A percentile compares a stretch with the other conserved stretches of the same genome.
These are phyloP conservation scores for Hucho hucho DNA, from an alignment of 2,113 vertebrate genomes.

Conservation along the genomic window DNA sequence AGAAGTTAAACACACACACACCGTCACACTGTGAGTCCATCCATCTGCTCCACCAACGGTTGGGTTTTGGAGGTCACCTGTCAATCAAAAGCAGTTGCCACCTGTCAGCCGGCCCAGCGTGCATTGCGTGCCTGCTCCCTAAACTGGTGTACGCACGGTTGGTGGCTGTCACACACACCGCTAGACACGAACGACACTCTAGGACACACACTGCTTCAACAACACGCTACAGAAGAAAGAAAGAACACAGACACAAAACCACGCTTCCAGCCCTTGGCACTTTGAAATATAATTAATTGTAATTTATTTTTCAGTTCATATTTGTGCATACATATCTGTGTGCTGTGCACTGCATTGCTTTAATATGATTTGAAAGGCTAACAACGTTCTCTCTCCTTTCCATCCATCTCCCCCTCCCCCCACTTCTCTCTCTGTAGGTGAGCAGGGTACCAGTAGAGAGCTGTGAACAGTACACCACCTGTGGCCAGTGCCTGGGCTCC, in stretches of 20 bases:
- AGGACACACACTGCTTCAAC: slow-evolving; percentile 18
- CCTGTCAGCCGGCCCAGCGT: slow-evolving; percentile 62
- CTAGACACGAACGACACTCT: slow-evolving; percentile 34
- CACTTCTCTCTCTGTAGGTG: slow-evolving; percentile 73
- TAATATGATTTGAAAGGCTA: too few species aligned
- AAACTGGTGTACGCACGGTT: slow-evolving; percentile 44
- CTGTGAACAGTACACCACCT: slow-evolving; percentile 91
- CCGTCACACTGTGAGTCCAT: background rate
- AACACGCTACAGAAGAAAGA: background rate
- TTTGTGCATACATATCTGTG: background rate
- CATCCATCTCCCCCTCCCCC: background rate
- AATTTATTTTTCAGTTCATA: background rate
- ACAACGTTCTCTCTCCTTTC: too few species aligned
- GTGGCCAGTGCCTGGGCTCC: slow-evolving; percentile 90
- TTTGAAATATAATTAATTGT: slow-evolving; percentile 21
- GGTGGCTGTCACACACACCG: slow-evolving; percentile 11
- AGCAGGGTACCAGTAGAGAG: slow-evolving; percentile 93
- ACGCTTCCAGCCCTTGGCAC: slow-evolving; percentile 2
- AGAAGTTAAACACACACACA: background rate
- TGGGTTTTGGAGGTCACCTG: slow-evolving; percentile 56
- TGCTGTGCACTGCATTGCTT: background rate
- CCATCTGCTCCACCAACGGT: background rate
- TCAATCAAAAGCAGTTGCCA: slow-evolving; percentile 52
- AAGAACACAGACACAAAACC: background rate
- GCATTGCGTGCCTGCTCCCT: slow-evolving; percentile 48